A percentile compares a stretch with the other conserved stretches of the same genome.
Conservation (phyloP, 2,888 invertebrate species). For the Monoplex corrugatus region DNA sequence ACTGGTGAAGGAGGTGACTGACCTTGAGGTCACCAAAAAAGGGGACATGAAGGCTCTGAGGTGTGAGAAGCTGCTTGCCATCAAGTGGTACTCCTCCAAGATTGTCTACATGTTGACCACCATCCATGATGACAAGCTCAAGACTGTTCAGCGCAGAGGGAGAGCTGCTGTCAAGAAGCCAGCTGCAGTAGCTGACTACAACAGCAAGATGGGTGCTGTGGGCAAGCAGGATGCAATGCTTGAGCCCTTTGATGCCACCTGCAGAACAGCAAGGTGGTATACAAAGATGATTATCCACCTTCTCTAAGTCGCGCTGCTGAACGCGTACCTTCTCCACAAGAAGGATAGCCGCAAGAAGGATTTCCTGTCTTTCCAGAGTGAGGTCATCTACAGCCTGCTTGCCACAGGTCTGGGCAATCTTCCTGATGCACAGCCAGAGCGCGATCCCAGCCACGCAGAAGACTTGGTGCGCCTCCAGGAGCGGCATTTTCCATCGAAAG, state of each 20-base stretch:
- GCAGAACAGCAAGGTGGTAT: conserved; percentile 36
- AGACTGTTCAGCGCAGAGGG: not conserved
- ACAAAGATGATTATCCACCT: conserved; percentile 15
- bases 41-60: not conserved
- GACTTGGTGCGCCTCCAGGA: not conserved
- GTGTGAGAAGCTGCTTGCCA: not conserved
- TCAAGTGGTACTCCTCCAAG: not conserved
- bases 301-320: not conserved
- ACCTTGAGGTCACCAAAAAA: not conserved
- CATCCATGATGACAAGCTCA: not conserved
- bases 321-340: not conserved
- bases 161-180: conserved; percentile 4
- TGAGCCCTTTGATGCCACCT: conserved; percentile 8
- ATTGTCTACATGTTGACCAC: conserved; percentile 15
- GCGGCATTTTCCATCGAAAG: not conserved
- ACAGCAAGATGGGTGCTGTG: not conserved
- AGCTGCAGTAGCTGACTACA: not conserved
- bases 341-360: not conserved
- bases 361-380: not conserved
- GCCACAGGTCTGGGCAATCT: too few relatives aligned
- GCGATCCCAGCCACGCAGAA: not conserved
- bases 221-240: not conserved
- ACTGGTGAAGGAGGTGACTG: not conserved
- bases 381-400: not conserved
- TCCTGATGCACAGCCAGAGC: not conserved